Conservation (phyloP, 2,113 vertebrate genomes). For the Salvelinus sp. region DNA sequence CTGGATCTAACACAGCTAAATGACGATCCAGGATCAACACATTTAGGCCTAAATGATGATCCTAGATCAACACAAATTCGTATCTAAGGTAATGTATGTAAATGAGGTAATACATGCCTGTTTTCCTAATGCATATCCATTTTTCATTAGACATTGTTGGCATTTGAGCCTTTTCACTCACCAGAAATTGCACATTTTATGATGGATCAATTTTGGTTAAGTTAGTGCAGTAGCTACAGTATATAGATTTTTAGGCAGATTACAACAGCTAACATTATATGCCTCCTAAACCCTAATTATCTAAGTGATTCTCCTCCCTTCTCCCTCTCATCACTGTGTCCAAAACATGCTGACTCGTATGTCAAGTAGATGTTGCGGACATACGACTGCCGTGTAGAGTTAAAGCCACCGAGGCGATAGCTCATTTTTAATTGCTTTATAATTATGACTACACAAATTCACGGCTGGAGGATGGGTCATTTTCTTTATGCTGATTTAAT, state of each 20-base stretch:
- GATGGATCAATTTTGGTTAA: conserved; percentile 13
- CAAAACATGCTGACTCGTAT: neutral
- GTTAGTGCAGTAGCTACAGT: conserved; percentile 11
- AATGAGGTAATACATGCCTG: no score
- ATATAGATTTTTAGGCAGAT: neutral
- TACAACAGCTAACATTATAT: conserved; percentile 9
- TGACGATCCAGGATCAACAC: no score
- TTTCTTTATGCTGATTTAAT: conserved; percentile 29
- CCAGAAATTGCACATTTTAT: neutral
- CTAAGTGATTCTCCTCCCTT: conserved; percentile 1
- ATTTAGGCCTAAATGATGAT: no score
- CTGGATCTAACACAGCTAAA: no score
- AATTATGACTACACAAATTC: conserved; percentile 20
- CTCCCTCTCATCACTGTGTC: neutral
- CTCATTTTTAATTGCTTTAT: conserved; percentile 23
- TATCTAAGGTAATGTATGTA: no score
- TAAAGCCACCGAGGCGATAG: neutral
- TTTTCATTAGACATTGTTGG: neutral
- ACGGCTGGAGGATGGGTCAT: conserved; percentile 2
- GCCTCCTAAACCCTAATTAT: conserved; percentile 22
- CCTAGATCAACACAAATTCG: no score
- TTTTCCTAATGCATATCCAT: no score
- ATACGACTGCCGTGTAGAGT: conserved; percentile 7
- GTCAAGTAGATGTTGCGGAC: conserved; percentile 8
- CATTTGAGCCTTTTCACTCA: neutral